These are phyloP conservation scores for Brienomyrus longianalis DNA, from an alignment of 2,113 vertebrate species.

Conservation along the genomic window DNA sequence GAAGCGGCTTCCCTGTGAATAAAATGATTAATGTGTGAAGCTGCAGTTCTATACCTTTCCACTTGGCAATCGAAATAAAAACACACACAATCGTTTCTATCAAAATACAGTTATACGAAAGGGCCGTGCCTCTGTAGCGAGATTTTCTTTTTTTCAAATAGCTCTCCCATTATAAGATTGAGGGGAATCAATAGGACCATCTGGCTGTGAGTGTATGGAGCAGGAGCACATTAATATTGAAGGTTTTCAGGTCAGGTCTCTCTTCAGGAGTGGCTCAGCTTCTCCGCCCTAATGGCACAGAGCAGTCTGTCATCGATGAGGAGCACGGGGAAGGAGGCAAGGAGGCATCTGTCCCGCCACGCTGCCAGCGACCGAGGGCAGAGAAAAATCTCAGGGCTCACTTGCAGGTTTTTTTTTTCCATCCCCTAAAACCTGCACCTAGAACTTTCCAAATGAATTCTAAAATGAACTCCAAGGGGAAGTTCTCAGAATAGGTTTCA, in stretches of 20 bases:
- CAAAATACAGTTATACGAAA: conserved; percentile 1
- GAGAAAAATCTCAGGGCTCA: background rate
- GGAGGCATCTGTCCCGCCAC: background rate
- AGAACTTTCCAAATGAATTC: background rate
- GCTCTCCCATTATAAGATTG: conserved; percentile 18
- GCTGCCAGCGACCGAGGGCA: background rate
- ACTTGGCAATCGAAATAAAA: background rate
- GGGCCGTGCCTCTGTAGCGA: background rate
- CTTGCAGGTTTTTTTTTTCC: background rate
- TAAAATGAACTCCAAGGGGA: background rate
- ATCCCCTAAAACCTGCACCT: background rate
- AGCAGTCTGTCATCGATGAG: background rate
- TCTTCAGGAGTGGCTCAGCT: conserved; percentile 10
- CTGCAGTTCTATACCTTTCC: background rate
- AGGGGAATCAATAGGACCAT: conserved; percentile 23
- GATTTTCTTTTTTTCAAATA: conserved; percentile 9
- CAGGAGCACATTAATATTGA: conserved; percentile 20
- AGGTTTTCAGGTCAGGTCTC: background rate
- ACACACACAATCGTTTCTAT: background rate
- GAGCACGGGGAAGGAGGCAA: background rate
- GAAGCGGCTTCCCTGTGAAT: background rate
- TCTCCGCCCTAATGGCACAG: conserved; percentile 7
- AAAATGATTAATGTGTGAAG: background rate
- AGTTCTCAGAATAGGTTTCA: background rate
- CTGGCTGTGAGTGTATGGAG: background rate